Evolutionary conservation across 2,113 vertebrate genomes (phyloP).

Genomic region (Austrofundulus limnaeus): DNA sequence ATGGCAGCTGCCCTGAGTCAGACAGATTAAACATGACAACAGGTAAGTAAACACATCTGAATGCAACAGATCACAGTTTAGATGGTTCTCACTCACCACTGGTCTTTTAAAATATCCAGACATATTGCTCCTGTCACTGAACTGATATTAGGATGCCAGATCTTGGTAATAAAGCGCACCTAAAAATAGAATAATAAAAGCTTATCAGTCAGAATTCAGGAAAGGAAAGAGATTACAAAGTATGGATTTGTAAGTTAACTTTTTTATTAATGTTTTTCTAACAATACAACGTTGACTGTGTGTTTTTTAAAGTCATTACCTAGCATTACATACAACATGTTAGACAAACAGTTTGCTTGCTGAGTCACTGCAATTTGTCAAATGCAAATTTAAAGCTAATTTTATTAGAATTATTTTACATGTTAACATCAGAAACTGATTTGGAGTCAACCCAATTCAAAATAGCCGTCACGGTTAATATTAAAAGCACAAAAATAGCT

Average conservation of each 20-base stretch:
- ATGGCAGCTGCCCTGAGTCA: conserved; percentile 92
- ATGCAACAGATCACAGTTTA: neutral
- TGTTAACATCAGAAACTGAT: too few relatives aligned
- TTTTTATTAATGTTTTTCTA: too few relatives aligned
- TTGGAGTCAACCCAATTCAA: too few relatives aligned
- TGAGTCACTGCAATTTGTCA: neutral
- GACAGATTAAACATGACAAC: conserved; percentile 6
- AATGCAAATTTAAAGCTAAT: too few relatives aligned
- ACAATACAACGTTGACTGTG: too few relatives aligned
- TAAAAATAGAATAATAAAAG: conserved; percentile 55
- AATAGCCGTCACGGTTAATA: too few relatives aligned
- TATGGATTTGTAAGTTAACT: too few relatives aligned
- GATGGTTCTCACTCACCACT: conserved; percentile 85
- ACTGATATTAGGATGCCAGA: conserved; percentile 99
- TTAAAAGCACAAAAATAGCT: too few relatives aligned
- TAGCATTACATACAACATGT: neutral
- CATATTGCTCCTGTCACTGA: conserved; percentile 99
- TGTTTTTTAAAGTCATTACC: neutral
- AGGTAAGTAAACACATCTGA: neutral
- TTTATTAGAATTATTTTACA: too few relatives aligned
- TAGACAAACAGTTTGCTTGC: neutral
- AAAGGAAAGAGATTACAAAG: neutral
- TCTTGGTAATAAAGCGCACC: conserved; percentile 99
- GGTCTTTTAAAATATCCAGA: conserved; percentile 99
- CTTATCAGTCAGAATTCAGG: neutral